Percentiles rank a stretch among this genome's conserved stretches.
phyloP scores from a whole-genome alignment of 2,888 invertebrate genomes.

The Capitulum mitella region DNA sequence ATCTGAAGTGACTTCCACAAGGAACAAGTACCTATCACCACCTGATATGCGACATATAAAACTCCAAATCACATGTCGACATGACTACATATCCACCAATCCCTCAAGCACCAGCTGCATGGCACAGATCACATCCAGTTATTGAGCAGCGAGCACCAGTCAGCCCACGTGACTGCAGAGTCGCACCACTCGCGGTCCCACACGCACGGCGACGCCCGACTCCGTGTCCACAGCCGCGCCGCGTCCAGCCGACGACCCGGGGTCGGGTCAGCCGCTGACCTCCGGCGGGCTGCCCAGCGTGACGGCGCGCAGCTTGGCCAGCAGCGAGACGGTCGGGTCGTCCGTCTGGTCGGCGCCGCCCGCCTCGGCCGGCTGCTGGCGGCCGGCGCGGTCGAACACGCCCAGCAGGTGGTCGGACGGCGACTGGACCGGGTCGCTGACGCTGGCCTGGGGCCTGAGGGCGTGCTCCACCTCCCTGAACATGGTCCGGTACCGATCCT shows the following conservation, averaged over 20 bases:
- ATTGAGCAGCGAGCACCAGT: too few species aligned
- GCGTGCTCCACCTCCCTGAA: background rate
- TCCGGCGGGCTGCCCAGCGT: background rate
- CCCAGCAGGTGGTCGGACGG: background rate
- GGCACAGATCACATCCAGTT: too few species aligned
- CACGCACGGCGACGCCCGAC: too few species aligned
- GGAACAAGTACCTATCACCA: too few species aligned
- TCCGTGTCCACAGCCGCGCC: too few species aligned
- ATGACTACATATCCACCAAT: too few species aligned
- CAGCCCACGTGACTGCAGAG: too few species aligned
- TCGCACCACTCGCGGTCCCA: too few species aligned
- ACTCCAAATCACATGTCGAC: too few species aligned
- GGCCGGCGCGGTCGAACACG: background rate
- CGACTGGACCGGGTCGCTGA: background rate
- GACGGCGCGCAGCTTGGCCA: background rate
- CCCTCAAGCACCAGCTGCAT: too few species aligned
- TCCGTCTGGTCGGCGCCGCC: background rate
- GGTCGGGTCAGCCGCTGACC: background rate
- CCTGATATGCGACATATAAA: too few species aligned
- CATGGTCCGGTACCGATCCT: background rate
- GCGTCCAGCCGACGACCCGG: background rate
- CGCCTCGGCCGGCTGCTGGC: background rate
- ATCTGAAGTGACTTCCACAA: too few species aligned
- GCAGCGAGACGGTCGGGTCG: background rate
- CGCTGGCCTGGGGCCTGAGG: background rate